Evolutionary conservation across 2,113 vertebrate species (phyloP).

Genomic region (Psittacula cyanocephala): DNA sequence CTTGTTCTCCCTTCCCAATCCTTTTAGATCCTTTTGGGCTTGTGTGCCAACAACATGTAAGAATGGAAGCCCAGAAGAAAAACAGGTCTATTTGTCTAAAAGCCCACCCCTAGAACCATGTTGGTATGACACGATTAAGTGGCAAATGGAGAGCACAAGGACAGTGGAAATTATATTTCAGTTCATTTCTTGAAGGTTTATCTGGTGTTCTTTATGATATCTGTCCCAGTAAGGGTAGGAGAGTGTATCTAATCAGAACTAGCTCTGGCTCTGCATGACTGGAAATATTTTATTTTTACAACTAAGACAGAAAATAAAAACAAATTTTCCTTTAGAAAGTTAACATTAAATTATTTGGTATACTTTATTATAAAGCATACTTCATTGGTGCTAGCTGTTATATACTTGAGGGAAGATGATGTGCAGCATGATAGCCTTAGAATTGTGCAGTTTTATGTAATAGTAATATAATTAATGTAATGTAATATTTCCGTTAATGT

Average conservation of each 20-base stretch:
- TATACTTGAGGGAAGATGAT: neutral
- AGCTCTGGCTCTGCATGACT: neutral
- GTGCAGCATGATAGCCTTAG: neutral
- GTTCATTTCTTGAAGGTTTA: conserved; percentile 9
- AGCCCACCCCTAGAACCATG: neutral
- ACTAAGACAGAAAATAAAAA: neutral
- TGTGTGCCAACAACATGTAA: neutral
- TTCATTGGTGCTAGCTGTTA: neutral
- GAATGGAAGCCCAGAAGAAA: neutral
- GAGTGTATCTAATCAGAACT: neutral
- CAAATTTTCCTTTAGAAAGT: neutral
- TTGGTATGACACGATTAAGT: neutral
- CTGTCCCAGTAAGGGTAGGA: neutral
- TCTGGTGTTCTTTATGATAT: neutral
- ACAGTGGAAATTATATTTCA: neutral
- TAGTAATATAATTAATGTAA: neutral
- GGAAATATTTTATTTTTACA: conserved; percentile 19
- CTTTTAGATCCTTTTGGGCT: neutral
- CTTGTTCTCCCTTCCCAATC: neutral
- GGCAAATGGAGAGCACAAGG: neutral
- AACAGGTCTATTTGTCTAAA: neutral
- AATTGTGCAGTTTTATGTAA: neutral
- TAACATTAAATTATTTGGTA: neutral
- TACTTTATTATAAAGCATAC: neutral
- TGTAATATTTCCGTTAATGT: neutral